Conservation (phyloP, 2,113 vertebrate genomes). For the Chelonoidis abingdonii region DNA sequence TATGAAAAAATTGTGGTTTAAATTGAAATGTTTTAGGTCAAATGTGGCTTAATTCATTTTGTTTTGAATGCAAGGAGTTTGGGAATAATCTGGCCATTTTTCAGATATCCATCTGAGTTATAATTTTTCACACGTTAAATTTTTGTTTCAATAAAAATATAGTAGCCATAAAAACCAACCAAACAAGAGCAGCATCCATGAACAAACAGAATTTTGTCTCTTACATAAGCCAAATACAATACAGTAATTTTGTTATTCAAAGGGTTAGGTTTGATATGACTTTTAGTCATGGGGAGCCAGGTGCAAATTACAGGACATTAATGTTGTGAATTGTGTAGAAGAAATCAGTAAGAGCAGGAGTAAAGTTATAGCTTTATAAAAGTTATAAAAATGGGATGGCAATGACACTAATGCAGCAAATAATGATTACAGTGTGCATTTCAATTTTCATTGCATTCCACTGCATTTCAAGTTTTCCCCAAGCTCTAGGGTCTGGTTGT, state of each 20-base stretch:
- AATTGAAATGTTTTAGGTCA: background rate
- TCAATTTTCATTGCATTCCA: background rate
- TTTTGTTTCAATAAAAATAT: conserved; percentile 1
- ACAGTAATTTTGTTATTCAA: background rate
- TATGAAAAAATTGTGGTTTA: background rate
- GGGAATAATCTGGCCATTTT: background rate
- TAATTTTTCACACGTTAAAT: background rate
- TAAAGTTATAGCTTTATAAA: background rate
- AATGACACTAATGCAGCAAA: background rate
- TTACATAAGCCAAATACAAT: background rate
- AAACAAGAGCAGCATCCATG: background rate
- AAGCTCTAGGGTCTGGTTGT: background rate
- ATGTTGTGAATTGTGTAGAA: background rate
- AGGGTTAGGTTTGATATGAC: background rate
- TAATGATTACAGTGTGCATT: background rate
- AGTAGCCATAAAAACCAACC: background rate
- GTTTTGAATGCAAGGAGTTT: background rate
- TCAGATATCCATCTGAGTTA: background rate
- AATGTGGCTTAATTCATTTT: background rate
- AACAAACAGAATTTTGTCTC: background rate
- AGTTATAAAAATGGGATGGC: background rate
- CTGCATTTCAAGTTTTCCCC: background rate
- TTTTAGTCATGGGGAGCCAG: background rate
- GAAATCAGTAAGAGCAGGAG: background rate
- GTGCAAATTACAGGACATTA: background rate